These are phyloP conservation scores for Streblospio benedicti DNA, from an alignment of 1,140 invertebrate genomes.

Conservation along the genomic window DNA sequence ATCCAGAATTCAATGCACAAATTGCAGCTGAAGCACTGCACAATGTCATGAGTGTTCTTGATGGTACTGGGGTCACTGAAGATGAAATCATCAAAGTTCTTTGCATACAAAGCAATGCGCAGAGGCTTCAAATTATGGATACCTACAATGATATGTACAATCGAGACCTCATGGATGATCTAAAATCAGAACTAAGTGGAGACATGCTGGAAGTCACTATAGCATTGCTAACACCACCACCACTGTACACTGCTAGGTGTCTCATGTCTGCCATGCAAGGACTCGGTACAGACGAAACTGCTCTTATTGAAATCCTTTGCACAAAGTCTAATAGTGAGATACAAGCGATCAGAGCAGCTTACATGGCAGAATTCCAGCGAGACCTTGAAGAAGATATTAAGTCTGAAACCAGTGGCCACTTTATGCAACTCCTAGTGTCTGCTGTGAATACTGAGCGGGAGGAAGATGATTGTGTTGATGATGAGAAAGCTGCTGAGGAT, in stretches of 20 bases:
- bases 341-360: constrained; percentile 36
- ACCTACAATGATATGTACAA: too few relatives aligned
- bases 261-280: constrained; percentile 32
- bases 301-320: constrained; percentile 39
- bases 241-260: constrained; percentile 25
- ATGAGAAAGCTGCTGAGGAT: constrained; percentile 40
- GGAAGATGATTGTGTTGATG: constrained; percentile 34
- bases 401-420: constrained; percentile 24
- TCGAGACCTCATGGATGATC: constrained; percentile 35
- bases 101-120: too few relatives aligned
- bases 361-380: constrained; percentile 23
- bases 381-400: constrained; percentile 25
- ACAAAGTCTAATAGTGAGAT: constrained; percentile 39
- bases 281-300: constrained; percentile 34
- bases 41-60: too few relatives aligned
- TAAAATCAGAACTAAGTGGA: constrained; percentile 36
- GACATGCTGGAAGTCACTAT: constrained; percentile 34
- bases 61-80: too few relatives aligned
- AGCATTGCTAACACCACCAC: constrained; percentile 23
- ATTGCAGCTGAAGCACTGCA: too few relatives aligned
- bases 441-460: constrained; percentile 16
- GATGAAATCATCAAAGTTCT: too few relatives aligned
- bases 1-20: too few relatives aligned
- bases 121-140: too few relatives aligned
- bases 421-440: constrained; percentile 24